Conservation (phyloP, 2,113 vertebrate genomes). For the Fregata magnificens region DNA sequence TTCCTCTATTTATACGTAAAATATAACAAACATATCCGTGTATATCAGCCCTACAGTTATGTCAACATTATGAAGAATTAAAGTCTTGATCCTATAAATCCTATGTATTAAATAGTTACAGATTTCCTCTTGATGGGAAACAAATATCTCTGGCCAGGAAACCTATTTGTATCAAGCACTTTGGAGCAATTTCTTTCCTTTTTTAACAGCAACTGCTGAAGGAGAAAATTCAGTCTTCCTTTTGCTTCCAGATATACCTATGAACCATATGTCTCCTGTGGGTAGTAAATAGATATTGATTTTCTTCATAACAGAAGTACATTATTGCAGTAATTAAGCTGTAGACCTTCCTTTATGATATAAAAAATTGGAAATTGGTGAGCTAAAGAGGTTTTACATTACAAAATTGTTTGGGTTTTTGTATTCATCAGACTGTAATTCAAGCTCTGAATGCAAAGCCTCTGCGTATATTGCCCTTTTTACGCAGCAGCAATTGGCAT, state of each 20-base stretch:
- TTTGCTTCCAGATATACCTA: background rate
- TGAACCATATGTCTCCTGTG: background rate
- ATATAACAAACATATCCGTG: background rate
- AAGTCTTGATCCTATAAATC: background rate
- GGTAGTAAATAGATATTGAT: conserved; percentile 34
- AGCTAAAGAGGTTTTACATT: conserved; percentile 1
- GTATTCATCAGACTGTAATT: conserved; percentile 21
- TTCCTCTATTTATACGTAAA: background rate
- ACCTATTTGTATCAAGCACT: background rate
- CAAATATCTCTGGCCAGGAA: background rate
- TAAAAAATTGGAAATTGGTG: conserved; percentile 11
- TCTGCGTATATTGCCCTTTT: background rate
- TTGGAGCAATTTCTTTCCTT: background rate
- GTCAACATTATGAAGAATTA: background rate
- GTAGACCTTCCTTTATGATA: background rate
- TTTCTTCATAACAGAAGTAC: conserved; percentile 9
- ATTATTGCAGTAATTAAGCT: conserved; percentile 46
- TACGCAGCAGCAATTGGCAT: background rate
- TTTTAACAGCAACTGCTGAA: background rate
- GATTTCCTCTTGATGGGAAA: background rate
- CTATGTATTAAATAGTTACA: background rate
- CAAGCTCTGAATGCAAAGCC: background rate
- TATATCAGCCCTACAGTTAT: background rate
- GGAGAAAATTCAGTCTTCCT: background rate
- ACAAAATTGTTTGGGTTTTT: conserved; percentile 4